Percentiles rank a stretch among this genome's conserved stretches.
Conservation (phyloP, 2,888 invertebrate species). For the Orthosia incerta region DNA sequence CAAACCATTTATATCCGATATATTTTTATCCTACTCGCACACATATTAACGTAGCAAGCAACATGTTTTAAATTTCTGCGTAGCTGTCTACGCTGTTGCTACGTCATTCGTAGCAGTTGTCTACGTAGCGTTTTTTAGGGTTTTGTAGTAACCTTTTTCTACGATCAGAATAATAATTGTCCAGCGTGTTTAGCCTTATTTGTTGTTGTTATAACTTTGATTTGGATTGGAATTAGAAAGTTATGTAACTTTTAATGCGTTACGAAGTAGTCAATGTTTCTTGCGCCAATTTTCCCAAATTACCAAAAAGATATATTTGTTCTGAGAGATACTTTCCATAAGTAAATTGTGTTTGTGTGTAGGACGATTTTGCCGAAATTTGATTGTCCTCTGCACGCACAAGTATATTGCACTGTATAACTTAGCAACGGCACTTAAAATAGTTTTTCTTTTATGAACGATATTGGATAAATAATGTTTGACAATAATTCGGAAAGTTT, state of each 20-base stretch:
- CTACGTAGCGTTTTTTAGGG: background rate
- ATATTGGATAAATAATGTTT: constrained; percentile 25
- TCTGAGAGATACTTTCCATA: constrained; percentile 43
- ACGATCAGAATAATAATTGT: background rate
- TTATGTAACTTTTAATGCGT: constrained; percentile 18
- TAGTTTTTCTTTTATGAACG: constrained; percentile 25
- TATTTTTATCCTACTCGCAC: constrained; percentile 5
- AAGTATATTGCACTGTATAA: constrained; percentile 38
- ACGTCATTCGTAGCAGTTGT: constrained; percentile 33
- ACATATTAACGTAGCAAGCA: background rate
- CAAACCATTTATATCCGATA: background rate
- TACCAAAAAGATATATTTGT: constrained; percentile 37
- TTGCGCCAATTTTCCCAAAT: constrained; percentile 54
- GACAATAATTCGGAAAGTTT: constrained; percentile 33
- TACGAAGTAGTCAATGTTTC: constrained; percentile 23
- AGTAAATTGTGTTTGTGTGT: constrained; percentile 61
- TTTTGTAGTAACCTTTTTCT: background rate
- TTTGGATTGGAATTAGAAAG: constrained; percentile 11
- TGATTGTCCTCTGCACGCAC: constrained; percentile 69
- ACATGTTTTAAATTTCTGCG: constrained; percentile 11
- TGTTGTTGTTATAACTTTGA: constrained; percentile 9
- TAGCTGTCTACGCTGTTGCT: constrained; percentile 38
- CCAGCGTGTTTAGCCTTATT: background rate
- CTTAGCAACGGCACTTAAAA: constrained; percentile 25
- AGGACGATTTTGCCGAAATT: constrained; percentile 48